Evolutionary conservation across 2,113 vertebrate species (phyloP).

Genomic region (Brachionichthys hirsutus): DNA sequence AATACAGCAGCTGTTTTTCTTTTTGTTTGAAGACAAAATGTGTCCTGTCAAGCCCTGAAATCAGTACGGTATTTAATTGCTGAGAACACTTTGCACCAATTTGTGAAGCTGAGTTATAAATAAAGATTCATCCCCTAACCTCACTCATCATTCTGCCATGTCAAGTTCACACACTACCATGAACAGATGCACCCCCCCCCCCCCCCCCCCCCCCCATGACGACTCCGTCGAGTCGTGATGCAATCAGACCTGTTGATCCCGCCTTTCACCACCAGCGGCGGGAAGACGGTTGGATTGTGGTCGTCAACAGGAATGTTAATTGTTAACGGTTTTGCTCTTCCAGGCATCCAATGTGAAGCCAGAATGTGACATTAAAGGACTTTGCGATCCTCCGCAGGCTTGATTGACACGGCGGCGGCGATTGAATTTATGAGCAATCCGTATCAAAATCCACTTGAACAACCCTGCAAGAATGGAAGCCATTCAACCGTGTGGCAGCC

Average conservation of each 20-base stretch:
- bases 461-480: slow-evolving; percentile 11
- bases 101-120: neutral
- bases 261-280: slow-evolving; percentile 59
- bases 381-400: slow-evolving; percentile 26
- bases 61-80: neutral
- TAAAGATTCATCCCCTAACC: neutral
- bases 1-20: too few species aligned
- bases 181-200: neutral
- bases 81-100: neutral
- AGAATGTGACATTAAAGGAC: slow-evolving; percentile 28
- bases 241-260: slow-evolving; percentile 71
- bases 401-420: slow-evolving; percentile 26
- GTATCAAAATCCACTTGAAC: slow-evolving; percentile 30
- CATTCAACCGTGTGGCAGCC: neutral
- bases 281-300: slow-evolving; percentile 51
- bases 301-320: slow-evolving; percentile 53
- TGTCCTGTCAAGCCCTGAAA: neutral
- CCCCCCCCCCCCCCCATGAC: slow-evolving; percentile 4
- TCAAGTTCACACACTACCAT: neutral
- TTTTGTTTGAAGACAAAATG: neutral
- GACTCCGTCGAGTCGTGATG: slow-evolving; percentile 56
- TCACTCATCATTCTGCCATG: neutral
- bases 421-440: slow-evolving; percentile 28
- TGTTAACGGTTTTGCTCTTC: slow-evolving; percentile 60
- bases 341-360: slow-evolving; percentile 10